Conservation (phyloP, 2,888 invertebrate genomes). For the Megaustenia siamemsis region DNA sequence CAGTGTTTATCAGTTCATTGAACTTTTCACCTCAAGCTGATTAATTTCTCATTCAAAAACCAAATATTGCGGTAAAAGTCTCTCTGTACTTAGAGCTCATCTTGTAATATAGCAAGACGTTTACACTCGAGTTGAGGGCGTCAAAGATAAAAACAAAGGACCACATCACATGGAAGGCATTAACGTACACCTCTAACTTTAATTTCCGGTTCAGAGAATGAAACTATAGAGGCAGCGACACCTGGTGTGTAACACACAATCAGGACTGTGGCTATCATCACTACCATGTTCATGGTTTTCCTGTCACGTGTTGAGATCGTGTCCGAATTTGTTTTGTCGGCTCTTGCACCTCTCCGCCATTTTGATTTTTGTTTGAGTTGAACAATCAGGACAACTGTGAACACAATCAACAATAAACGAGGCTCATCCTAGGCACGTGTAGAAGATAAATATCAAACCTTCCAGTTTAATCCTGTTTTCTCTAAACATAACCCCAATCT, state of each 20-base stretch:
- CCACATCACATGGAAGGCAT: background rate
- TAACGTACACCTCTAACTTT: background rate
- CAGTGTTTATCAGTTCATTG: too few species aligned
- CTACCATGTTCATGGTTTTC: background rate
- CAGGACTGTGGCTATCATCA: background rate
- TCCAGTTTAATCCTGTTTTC: too few species aligned
- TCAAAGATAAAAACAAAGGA: background rate
- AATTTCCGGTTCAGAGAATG: background rate
- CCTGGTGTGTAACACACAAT: slow-evolving; percentile 27
- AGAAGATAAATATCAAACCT: too few species aligned
- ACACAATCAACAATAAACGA: too few species aligned
- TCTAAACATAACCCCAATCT: too few species aligned
- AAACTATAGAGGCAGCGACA: background rate
- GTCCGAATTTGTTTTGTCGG: background rate
- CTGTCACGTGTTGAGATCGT: background rate
- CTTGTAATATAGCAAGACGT: slow-evolving; percentile 45
- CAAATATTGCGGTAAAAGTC: background rate
- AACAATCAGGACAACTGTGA: background rate
- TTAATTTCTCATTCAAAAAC: background rate
- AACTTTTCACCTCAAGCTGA: too few species aligned
- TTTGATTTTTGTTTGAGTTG: background rate
- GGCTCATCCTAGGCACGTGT: too few species aligned
- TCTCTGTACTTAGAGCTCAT: slow-evolving; percentile 48
- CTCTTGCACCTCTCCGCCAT: background rate
- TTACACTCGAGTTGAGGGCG: slow-evolving; percentile 37